Evolutionary conservation across 1,140 invertebrate species (phyloP), one percentile per base, ranked within the genome.

Genomic region (Ylistrum balloti): DNA sequence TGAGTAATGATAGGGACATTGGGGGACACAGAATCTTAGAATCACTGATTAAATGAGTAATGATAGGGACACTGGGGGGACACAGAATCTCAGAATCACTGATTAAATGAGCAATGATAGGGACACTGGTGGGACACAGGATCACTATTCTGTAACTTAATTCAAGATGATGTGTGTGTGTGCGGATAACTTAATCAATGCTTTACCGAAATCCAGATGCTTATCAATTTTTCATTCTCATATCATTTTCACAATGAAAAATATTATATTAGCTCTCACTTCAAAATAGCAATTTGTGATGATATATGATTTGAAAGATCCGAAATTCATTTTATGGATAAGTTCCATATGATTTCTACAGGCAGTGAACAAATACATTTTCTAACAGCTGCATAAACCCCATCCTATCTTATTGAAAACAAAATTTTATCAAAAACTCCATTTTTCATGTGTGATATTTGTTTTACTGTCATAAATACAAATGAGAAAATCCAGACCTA

Each of bases 171-270:
- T 5, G 13, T 38, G 35, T 38, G 5, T 38, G 35, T 38, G 35
- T 38, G 13, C 35, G 17, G n/a, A 28, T 74, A 74, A 74, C 56
- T 5, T n/a, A 74, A 74, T 74, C 56, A 74, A 74, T n/a, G 15
- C 22, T 74, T 11, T n/a, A 1, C 17, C 28, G 22, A 22, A 74
- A 74, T 74, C n/a, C n/a, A 1, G 56, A 74, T 74, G 22, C 56
- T 74, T 74, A 74, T 74, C 28, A 74, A 74, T 74, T 74, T 74
- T 74, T 74, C 56, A 74, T 74, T 28, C 56, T 74, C 56, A 74
- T 74, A 74, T 74, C 56, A 74, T 74, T 28, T 28, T 74, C 22
- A 1, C n/a, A 28, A 74, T 74, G 15, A 0, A 28, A n/a, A 74
- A 74, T 74, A 28, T 28, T 28, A 74, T 28, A 74, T 74, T 28